Evolutionary conservation across 2,888 invertebrate species (phyloP).

Genomic region (Syrista parreyssii): DNA sequence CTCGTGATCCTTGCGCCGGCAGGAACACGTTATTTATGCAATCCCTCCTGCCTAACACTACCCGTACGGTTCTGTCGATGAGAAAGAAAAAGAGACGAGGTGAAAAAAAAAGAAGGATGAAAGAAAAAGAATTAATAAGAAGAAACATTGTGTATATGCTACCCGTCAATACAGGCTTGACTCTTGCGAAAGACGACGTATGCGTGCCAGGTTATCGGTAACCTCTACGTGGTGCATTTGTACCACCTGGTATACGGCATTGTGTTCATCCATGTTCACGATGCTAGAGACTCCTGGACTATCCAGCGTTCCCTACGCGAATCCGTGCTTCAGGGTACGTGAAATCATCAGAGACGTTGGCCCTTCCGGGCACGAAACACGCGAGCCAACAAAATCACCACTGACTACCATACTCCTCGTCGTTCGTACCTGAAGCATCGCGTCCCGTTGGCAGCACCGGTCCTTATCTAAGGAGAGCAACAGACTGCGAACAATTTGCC

Average conservation of each 20-base stretch:
- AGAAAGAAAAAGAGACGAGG: not conserved
- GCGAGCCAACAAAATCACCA: not conserved
- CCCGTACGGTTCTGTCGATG: not conserved
- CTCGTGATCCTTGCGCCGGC: slow-evolving; percentile 3
- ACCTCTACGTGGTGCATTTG: not conserved
- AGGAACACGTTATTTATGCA: slow-evolving; percentile 5
- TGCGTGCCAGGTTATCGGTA: not conserved
- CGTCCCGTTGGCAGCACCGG: not conserved
- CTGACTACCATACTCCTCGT: not conserved
- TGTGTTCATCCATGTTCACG: not conserved
- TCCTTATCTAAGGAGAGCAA: slow-evolving; percentile 32
- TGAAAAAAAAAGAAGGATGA: not conserved
- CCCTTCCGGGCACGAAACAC: not conserved
- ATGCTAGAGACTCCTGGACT: not conserved
- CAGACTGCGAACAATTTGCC: slow-evolving; percentile 14
- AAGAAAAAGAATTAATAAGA: not conserved
- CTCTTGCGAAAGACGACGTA: not conserved
- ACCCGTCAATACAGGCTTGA: not conserved
- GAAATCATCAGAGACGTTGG: not conserved
- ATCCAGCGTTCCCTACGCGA: not conserved
- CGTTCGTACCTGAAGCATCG: not conserved
- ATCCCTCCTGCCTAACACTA: not conserved
- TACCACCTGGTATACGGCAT: not conserved
- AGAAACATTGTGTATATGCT: not conserved
- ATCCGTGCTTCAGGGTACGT: not conserved